Base-by-base conservation (phyloP, 2,888 invertebrate genomes). In the Oligia latruncula region DNA sequence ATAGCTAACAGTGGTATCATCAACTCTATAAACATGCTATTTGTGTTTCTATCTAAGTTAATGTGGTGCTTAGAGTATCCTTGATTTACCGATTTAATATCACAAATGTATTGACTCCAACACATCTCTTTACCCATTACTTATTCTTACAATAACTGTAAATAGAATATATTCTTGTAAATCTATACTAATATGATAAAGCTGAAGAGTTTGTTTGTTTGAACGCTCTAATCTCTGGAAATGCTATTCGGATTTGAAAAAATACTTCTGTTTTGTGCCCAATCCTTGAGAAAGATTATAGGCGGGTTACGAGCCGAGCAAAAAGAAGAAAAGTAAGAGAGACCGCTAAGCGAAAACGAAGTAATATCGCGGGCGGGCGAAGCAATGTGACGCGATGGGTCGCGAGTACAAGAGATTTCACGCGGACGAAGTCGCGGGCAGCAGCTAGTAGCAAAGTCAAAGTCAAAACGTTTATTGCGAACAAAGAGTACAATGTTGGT, bases 81-180 rank as follows among this genome's bases (percentile, higher is more conserved):
- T 89, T 93, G 93, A 93, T 93, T 92, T 93, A 93, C 90, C 83
- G 91, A 84, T 90, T 91, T 92, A 93, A 93, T 94, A 92, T 92
- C 89, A 90, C 90, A 92, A 93, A 93, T 93, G 92, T 92, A 93
- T 93, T 91, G 92, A 92, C 90, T 90, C 82, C 76, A 79, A 80
- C 83, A 29, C 83, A 86, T 88, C 70, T 71, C 66, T 55, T 60
- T 74, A 20, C n/a, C n/a, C 43, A 66, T 72, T 83, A 78, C 81
- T 84, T 84, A 77, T 70, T 71, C 46, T 80, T 64, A 74, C 75
- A 77, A 66, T 75, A 78, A 71, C 72, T 76, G 52, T 76, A 87
- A 62, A 83, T 67, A 70, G 4, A 65, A 46, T 81, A 43, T n/a
- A 65, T 40, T 60, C 17, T 40, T 20, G 6, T n/a, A 40, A n/a